These are phyloP conservation scores for Amphimedon queenslandica DNA, from an alignment of 37 sponge, comb jelly and placozoan species.

Conservation along the genomic window DNA sequence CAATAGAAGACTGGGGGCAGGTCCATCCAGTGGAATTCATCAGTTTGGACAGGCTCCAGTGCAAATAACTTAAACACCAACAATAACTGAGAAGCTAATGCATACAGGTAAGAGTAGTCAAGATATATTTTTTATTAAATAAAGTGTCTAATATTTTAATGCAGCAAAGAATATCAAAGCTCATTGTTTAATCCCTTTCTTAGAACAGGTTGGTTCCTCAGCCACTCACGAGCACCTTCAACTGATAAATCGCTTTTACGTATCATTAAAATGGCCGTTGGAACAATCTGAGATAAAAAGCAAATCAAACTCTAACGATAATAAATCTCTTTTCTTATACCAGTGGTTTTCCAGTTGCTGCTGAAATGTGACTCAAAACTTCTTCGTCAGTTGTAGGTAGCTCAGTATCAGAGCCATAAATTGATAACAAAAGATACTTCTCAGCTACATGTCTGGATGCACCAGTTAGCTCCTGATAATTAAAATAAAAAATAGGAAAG, in stretches of 20 bases:
- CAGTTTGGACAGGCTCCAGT: too few species aligned
- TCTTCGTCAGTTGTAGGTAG: neutral
- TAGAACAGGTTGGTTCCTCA: conserved; percentile 17
- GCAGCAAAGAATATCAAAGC: too few species aligned
- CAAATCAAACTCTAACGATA: too few species aligned
- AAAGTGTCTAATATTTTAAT: too few species aligned
- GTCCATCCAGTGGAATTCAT: too few species aligned
- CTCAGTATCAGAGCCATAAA: neutral
- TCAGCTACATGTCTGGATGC: neutral
- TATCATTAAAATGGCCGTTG: conserved; percentile 25
- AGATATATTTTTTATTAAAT: too few species aligned
- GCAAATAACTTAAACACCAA: too few species aligned
- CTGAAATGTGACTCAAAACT: conserved; percentile 8
- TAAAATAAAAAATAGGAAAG: too few species aligned
- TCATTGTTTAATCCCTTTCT: conserved; percentile 16
- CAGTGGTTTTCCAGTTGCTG: conserved; percentile 15
- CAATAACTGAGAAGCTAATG: too few species aligned
- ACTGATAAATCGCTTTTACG: conserved; percentile 3
- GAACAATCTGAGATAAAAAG: conserved; percentile 24
- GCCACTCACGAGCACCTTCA: neutral
- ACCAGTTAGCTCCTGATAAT: neutral
- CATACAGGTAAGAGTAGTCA: too few species aligned
- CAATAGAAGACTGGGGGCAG: too few species aligned
- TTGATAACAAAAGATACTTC: conserved; percentile 1
- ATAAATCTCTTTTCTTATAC: too few species aligned